phyloP scores from a whole-genome alignment of 2,888 invertebrate species.

The Stenodera caucasica region DNA sequence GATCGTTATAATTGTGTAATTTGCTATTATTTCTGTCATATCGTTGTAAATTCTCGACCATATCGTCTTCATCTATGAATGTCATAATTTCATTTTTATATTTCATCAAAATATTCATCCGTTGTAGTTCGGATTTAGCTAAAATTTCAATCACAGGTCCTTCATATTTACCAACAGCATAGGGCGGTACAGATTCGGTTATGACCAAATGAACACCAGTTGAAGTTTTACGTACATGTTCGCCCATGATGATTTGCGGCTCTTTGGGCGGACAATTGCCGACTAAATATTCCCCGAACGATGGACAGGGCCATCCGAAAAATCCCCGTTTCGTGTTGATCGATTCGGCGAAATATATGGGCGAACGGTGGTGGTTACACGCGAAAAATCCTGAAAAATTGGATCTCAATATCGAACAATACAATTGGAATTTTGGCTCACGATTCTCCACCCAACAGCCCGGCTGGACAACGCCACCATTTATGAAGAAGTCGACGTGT shows the following conservation, averaged over 20 bases:
- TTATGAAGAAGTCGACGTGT: conserved; percentile 72
- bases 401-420: too few species aligned
- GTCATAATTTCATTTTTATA: conserved; percentile 37
- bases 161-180: conserved; percentile 63
- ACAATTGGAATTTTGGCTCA: too few species aligned
- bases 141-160: conserved; percentile 50
- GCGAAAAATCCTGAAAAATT: conserved; percentile 60
- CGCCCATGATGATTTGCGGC: conserved; percentile 58
- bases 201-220: conserved; percentile 61
- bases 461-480: conserved; percentile 70
- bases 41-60: conserved; percentile 28
- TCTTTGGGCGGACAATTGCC: conserved; percentile 63
- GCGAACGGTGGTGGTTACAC: conserved; percentile 67
- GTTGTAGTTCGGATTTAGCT: conserved; percentile 20
- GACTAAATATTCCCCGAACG: conserved; percentile 61
- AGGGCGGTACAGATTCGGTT: conserved; percentile 61
- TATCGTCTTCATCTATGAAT: conserved; percentile 39
- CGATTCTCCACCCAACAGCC: conserved; percentile 62
- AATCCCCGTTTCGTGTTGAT: conserved; percentile 65
- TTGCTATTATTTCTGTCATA: not conserved
- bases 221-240: conserved; percentile 51
- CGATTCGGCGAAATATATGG: conserved; percentile 67
- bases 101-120: conserved; percentile 28
- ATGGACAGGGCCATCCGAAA: conserved; percentile 67
- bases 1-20: not conserved